A percentile compares a stretch with the other conserved stretches of the same genome.
These are phyloP conservation scores for Hydropotes inermis DNA, from an alignment of 2,113 vertebrate genomes.

Conservation along the genomic window DNA sequence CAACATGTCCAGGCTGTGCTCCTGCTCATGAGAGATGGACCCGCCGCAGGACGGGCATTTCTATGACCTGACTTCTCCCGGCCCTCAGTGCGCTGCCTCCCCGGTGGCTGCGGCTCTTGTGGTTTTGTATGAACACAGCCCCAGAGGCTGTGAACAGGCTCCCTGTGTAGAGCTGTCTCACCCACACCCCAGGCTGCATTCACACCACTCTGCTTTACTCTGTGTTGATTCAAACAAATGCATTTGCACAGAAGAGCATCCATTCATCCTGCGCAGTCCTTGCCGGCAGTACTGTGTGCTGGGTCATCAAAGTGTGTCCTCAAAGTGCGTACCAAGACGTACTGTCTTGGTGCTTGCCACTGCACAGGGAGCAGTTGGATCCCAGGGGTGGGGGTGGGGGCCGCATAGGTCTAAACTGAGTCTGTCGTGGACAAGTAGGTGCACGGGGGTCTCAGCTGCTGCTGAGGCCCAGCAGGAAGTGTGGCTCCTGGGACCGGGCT, in stretches of 20 bases:
- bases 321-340: not conserved
- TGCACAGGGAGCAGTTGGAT: not conserved
- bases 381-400: not conserved
- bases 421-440: fast-evolving
- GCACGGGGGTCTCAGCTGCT: not conserved
- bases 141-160: fast-evolving
- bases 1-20: not conserved
- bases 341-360: not conserved
- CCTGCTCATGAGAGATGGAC: not conserved
- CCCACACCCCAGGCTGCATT: fast-evolving
- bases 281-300: not conserved
- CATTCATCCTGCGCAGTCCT: not conserved
- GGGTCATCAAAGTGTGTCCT: not conserved
- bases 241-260: not conserved
- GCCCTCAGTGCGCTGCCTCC: not conserved
- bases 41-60: fast-evolving
- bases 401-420: not conserved
- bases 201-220: not conserved
- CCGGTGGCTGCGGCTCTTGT: fast-evolving
- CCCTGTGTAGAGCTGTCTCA: not conserved
- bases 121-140: not conserved
- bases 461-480: not conserved
- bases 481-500: not conserved
- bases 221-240: not conserved
- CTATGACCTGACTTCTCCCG: fast-evolving